A percentile compares a stretch with the other conserved stretches of the same genome.
Evolutionary conservation across 2,113 vertebrate genomes (phyloP).

Genomic region (Chloroceryle aenea): DNA sequence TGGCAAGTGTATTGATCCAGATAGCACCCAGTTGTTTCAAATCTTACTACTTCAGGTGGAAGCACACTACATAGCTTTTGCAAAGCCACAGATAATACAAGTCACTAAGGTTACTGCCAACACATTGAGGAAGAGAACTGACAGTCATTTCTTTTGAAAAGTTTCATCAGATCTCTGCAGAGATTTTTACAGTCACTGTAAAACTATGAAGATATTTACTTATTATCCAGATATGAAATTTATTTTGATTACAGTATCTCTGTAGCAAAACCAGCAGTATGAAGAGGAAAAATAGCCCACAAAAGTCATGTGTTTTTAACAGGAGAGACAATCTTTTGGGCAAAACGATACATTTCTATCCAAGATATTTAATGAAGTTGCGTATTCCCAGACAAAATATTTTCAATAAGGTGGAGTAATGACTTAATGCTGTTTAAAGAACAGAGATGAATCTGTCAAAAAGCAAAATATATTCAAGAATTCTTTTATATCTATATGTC

Average conservation of each 20-base stretch:
- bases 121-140: background rate
- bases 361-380: background rate
- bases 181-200: background rate
- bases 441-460: background rate
- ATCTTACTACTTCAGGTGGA: background rate
- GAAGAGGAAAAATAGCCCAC: background rate
- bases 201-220: background rate
- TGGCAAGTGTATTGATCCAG: background rate
- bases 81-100: background rate
- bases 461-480: background rate
- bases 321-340: background rate
- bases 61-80: background rate
- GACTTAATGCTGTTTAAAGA: background rate
- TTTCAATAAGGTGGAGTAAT: background rate
- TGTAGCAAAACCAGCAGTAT: background rate
- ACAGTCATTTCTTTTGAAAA: background rate
- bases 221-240: background rate
- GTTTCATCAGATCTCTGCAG: background rate
- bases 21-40: background rate
- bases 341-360: background rate
- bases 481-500: no score
- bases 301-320: background rate
- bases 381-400: background rate
- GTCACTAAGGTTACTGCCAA: background rate
- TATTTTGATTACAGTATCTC: background rate